Percentiles rank a stretch among this genome's conserved stretches.
Evolutionary conservation across 2,888 invertebrate genomes (phyloP).

Genomic region (Portevinia maculata): DNA sequence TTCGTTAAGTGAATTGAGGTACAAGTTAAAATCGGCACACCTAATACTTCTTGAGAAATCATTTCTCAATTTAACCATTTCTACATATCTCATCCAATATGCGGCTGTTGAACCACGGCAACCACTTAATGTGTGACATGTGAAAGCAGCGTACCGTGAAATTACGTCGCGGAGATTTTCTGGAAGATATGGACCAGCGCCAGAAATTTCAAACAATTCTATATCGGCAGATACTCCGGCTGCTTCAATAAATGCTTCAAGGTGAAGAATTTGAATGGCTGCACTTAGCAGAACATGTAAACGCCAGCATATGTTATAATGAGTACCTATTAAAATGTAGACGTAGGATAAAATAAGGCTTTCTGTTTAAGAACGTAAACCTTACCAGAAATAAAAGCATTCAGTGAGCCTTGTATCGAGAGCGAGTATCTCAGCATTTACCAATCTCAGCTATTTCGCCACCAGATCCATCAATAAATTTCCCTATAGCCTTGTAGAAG

Average conservation of each 20-base stretch:
- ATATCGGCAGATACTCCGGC: conserved; percentile 5
- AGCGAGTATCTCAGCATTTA: no score
- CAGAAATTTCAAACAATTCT: conserved; percentile 2
- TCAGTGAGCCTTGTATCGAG: no score
- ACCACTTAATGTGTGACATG: conserved; percentile 6
- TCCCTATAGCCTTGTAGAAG: no score
- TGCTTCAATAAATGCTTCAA: conserved; percentile 18
- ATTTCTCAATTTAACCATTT: conserved; percentile 18
- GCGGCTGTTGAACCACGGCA: conserved; percentile 5
- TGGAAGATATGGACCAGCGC: not conserved
- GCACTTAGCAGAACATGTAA: conserved; percentile 21
- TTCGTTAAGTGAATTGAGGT: conserved; percentile 7
- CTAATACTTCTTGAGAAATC: conserved; percentile 22
- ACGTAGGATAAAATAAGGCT: no score
- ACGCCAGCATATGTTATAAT: conserved; percentile 15
- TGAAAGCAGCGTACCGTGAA: conserved; percentile 5
- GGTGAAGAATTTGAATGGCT: conserved; percentile 22
- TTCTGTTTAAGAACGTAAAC: no score
- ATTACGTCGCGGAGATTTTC: conserved; percentile 1
- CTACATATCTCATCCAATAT: conserved; percentile 16
- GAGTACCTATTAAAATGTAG: no score
- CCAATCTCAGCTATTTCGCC: no score
- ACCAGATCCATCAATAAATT: no score
- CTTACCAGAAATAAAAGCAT: no score
- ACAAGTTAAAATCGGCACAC: conserved; percentile 7